Evolutionary conservation across 2,888 invertebrate species (phyloP), one percentile per base, ranked within the genome.

Genomic region (Phyto melanocephala): DNA sequence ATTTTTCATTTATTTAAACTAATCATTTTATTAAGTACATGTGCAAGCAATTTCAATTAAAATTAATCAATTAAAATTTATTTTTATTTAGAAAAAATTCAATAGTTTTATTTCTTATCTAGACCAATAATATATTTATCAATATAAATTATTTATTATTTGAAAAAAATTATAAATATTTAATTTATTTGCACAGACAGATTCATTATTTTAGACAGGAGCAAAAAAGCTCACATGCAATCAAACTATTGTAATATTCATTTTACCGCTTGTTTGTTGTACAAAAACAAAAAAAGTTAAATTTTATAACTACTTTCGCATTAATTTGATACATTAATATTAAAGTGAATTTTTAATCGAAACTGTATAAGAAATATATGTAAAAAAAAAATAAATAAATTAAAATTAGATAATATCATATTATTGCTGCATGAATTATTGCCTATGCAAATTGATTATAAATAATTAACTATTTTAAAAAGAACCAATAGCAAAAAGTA

Each of bases 391-490:
- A 74, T n/a, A 62, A 40, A 42, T 2, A 40, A 33, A 75, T 11
- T 28, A 6, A 13, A 65, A 65, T 17, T 35, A 17, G 22, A 72
- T 15, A 72, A 52, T 42, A 33, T 52, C 40, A 24, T 47, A 17
- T 47, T 65, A 45, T 56, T 54, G 37, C 45, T 65, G 42, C 35
- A 35, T 75, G 17, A 75, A 45, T 74, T 56, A 63, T 56, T 56
- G 33, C 24, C n/a, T 28, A 45, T 35, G 45, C 11, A 74, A 74
- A 54, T 65, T 67, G 47, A 58, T 75, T 40, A 58, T 75, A 67
- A 75, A 75, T 75, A 75, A 75, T 63, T 74, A 74, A 74, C 65
- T 75, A 58, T 58, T 28, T 28, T 28, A 28, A 3, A 28, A 28
- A 28, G 3, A 6, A 28, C 4, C 28, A 28, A 28, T 5, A 5